Percentiles rank a stretch among this genome's conserved stretches.
Evolutionary conservation across 2,797 vertebrate species (phyloP).

Genomic region (Channallabes apus): DNA sequence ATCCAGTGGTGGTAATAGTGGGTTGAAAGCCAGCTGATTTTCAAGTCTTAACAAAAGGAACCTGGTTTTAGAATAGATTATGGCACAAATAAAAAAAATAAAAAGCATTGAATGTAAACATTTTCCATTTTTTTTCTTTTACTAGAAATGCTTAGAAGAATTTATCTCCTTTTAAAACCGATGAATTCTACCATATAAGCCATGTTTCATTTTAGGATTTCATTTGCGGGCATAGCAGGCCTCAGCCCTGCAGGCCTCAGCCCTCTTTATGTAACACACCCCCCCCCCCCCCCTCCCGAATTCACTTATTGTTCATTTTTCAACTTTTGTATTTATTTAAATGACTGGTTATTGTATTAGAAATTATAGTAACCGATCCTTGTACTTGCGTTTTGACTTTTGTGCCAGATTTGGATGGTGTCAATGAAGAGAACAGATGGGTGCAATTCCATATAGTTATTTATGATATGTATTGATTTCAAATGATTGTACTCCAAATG

Average conservation of each 20-base stretch:
- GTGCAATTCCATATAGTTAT: constrained; percentile 10
- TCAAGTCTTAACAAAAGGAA: background rate
- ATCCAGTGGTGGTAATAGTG: background rate
- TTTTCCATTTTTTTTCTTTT: background rate
- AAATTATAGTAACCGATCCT: background rate
- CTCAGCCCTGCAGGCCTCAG: background rate
- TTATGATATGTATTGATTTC: background rate
- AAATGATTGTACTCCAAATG: constrained; percentile 18
- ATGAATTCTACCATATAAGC: background rate
- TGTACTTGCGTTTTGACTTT: background rate
- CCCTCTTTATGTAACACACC: background rate
- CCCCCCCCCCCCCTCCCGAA: too few species aligned
- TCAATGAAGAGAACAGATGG: background rate
- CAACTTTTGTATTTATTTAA: constrained; percentile 14
- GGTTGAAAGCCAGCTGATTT: background rate
- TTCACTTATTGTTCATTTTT: background rate
- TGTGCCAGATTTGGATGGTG: background rate
- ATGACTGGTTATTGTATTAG: background rate
- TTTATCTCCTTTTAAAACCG: background rate
- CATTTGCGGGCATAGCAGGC: background rate
- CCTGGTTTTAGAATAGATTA: background rate
- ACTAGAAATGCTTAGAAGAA: background rate
- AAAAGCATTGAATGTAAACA: background rate
- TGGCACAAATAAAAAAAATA: background rate
- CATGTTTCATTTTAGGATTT: background rate